Conservation (phyloP, 2,888 invertebrate species). For the Orgyia antiqua region DNA sequence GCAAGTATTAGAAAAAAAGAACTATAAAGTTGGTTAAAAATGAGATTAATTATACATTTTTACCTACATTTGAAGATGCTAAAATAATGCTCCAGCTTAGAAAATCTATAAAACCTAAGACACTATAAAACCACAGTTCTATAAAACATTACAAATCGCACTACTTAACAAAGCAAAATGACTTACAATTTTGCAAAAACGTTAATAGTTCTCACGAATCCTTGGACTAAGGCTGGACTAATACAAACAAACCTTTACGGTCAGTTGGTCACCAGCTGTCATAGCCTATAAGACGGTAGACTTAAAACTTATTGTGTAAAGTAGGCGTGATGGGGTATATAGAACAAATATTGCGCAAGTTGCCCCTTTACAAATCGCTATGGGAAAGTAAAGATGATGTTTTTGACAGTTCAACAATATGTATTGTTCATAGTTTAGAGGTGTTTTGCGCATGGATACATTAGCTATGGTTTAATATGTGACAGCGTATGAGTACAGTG, state of each 20-base stretch:
- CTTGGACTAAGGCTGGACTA: constrained; percentile 47
- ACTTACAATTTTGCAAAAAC: constrained; percentile 24
- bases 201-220: constrained; percentile 24
- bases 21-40: no score
- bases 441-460: constrained; percentile 47
- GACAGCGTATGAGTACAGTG: constrained; percentile 6
- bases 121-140: no score
- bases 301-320: constrained; percentile 52
- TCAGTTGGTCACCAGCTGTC: constrained; percentile 66
- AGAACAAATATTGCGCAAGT: constrained; percentile 66
- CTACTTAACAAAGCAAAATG: no score
- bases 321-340: constrained; percentile 63
- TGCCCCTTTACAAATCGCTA: constrained; percentile 38
- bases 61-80: no score
- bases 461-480: constrained; percentile 19
- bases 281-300: constrained; percentile 59
- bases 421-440: constrained; percentile 56
- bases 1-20: no score
- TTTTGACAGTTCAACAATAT: constrained; percentile 59
- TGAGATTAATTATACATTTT: no score
- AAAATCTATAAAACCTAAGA: no score
- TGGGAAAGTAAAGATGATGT: constrained; percentile 62
- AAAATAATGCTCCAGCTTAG: no score
- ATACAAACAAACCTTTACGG: constrained; percentile 64
- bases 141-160: no score